A percentile compares a stretch with the other conserved stretches of the same genome.
Evolutionary conservation across 2,113 vertebrate species (phyloP).

Genomic region (Herpetotheres cachinnans): DNA sequence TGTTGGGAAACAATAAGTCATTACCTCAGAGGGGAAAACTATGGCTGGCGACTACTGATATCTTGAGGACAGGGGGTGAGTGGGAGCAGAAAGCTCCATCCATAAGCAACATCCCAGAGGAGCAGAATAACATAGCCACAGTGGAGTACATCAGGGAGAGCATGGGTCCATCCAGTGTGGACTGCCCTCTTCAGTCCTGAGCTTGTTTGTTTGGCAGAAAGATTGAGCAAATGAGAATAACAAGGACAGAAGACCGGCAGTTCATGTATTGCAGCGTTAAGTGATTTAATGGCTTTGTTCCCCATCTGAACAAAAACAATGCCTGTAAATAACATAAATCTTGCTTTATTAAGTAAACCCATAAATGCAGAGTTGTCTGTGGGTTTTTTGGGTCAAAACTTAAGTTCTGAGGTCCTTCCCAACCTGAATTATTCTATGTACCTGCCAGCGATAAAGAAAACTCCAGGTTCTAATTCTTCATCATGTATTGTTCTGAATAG

Average conservation of each 20-base stretch:
- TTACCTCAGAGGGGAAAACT: not conserved
- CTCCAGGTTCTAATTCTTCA: not conserved
- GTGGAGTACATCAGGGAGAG: not conserved
- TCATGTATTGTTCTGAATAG: not conserved
- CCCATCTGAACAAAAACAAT: not conserved
- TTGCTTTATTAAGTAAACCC: not conserved
- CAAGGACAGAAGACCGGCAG: not conserved
- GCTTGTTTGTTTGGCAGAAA: not conserved
- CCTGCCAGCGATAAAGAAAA: not conserved
- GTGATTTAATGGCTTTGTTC: not conserved
- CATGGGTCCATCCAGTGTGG: rapidly evolving
- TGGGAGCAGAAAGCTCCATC: not conserved
- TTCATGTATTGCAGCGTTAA: not conserved
- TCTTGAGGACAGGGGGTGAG: not conserved
- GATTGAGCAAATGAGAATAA: not conserved
- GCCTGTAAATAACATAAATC: not conserved
- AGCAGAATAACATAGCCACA: not conserved
- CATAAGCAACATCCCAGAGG: not conserved
- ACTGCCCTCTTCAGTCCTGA: not conserved
- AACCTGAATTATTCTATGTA: not conserved
- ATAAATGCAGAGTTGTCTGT: not conserved
- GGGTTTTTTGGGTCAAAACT: not conserved
- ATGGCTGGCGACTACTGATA: not conserved
- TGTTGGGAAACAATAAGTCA: not conserved
- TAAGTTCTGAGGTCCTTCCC: not conserved